Conservation (phyloP, 2,888 invertebrate genomes). For the Eremobia ochroleuca region DNA sequence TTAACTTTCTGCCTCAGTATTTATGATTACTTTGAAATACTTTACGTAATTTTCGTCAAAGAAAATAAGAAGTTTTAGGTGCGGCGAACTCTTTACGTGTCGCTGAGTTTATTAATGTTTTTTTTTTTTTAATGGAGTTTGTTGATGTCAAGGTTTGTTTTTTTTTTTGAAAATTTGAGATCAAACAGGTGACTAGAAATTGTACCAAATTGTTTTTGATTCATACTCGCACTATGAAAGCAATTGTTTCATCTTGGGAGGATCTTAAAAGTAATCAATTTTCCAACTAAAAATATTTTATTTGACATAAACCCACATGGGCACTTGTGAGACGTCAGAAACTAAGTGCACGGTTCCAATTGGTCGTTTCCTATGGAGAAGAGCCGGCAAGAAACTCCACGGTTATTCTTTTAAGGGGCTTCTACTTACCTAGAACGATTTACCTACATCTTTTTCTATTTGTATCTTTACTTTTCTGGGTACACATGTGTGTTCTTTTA, state of each 20-base stretch:
- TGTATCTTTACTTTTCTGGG: not conserved
- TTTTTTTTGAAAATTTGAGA: not conserved
- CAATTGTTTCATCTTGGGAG: not conserved
- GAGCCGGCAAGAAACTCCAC: no score
- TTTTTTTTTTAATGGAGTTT: constrained; percentile 19
- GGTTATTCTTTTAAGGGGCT: no score
- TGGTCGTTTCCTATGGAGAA: no score
- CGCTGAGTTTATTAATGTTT: constrained; percentile 11
- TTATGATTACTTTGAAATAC: constrained; percentile 74
- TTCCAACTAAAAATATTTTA: no score
- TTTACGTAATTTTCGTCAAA: constrained; percentile 71
- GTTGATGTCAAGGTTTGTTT: not conserved
- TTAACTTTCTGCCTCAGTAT: constrained; percentile 75
- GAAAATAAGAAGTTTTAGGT: constrained; percentile 59
- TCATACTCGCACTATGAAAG: not conserved
- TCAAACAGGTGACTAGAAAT: not conserved
- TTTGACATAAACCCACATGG: no score
- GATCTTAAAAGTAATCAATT: not conserved
- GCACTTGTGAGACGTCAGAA: no score
- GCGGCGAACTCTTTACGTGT: constrained; percentile 20
- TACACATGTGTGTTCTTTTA: not conserved
- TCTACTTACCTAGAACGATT: not conserved
- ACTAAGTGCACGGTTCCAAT: no score
- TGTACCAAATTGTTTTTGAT: not conserved
- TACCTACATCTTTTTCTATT: not conserved